Base-by-base conservation (phyloP, 92 coral and sea anemone species). In the Porites divaricata region DNA sequence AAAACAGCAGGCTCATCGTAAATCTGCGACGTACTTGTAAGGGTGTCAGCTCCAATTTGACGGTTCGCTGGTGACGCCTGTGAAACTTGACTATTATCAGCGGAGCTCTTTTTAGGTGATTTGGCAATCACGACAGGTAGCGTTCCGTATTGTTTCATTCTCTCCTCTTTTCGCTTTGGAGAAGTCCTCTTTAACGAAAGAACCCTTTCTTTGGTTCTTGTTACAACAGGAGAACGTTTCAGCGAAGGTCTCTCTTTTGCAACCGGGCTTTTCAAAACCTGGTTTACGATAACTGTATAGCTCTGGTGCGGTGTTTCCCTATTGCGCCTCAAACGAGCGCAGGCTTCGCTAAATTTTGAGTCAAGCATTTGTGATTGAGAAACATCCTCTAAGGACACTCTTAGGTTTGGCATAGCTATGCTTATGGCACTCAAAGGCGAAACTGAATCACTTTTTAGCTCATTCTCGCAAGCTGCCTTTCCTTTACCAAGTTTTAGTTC, bases 111-210 rank as follows among this genome's bases (percentile, higher is more conserved):
- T 52, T 73, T 84, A 2, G 92, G 86, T 28, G 95, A 91, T 15
- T 59, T 91, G 52, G 66, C 79, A 68, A 91, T 77, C 2, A 78
- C 51, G 21, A 91, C 85, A 28, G 88, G 80, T 41, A 91, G 77
- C 2, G 76, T 23, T 11, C 92, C 95, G 67, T 88, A 91, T 22
- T 86, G 85, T 20, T 80, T 84, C 54, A 64, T 17, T 13, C 71
- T 83, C 49, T 74, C 85, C 25, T 81, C 91, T 35, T 74, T 81
- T 63, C 64, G 56, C 16, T 67, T 73, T 8, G 95, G 90, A 45
- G 86, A 82, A 63, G 51, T 19, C 49, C 19, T 63, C 63, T 73
- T 82, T 8, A 79, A 51, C 64, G 25, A 72, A 22, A 79, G 63
- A 4, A 64, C 61, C 20, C 11, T 82, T 25, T 71, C 62, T 35